These are phyloP conservation scores for Drosophila pandora DNA, from an alignment of 1,140 invertebrate genomes.

Conservation along the genomic window DNA sequence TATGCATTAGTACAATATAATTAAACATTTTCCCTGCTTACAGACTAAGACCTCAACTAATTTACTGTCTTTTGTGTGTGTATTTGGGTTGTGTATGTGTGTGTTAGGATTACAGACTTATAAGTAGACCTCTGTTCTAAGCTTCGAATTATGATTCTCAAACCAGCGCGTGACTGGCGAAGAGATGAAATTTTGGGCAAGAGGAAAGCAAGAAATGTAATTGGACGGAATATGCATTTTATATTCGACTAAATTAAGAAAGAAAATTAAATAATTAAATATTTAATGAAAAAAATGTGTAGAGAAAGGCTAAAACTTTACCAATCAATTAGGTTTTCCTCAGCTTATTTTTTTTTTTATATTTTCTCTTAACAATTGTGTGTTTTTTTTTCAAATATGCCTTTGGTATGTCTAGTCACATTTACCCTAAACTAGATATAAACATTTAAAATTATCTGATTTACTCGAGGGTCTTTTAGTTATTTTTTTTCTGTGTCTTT, in stretches of 20 bases:
- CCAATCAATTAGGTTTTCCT: constrained; percentile 45
- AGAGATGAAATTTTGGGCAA: constrained; percentile 54
- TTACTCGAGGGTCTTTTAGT: constrained; percentile 36
- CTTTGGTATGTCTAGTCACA: constrained; percentile 83
- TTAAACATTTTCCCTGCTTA: constrained; percentile 52
- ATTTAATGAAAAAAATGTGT: constrained; percentile 28
- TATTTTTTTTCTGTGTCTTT: constrained; percentile 41
- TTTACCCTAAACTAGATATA: constrained; percentile 67
- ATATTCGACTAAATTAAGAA: constrained; percentile 72
- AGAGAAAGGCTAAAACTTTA: constrained; percentile 30
- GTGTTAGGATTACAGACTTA: constrained; percentile 46
- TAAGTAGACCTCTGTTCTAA: constrained; percentile 51
- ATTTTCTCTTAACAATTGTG: constrained; percentile 41
- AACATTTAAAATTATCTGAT: constrained; percentile 55
- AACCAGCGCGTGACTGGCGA: constrained; percentile 32
- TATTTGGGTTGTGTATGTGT: constrained; percentile 31
- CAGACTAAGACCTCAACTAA: constrained; percentile 54
- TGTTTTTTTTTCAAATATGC: constrained; percentile 69
- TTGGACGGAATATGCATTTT: constrained; percentile 80
- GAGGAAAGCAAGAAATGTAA: constrained; percentile 79
- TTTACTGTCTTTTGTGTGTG: constrained; percentile 24
- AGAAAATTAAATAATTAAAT: constrained; percentile 42
- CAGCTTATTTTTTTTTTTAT: constrained; percentile 48
- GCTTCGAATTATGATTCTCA: constrained; percentile 29
- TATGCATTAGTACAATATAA: constrained; percentile 83